Conservation (phyloP, 2,888 invertebrate species). For the Timema cristinae region DNA sequence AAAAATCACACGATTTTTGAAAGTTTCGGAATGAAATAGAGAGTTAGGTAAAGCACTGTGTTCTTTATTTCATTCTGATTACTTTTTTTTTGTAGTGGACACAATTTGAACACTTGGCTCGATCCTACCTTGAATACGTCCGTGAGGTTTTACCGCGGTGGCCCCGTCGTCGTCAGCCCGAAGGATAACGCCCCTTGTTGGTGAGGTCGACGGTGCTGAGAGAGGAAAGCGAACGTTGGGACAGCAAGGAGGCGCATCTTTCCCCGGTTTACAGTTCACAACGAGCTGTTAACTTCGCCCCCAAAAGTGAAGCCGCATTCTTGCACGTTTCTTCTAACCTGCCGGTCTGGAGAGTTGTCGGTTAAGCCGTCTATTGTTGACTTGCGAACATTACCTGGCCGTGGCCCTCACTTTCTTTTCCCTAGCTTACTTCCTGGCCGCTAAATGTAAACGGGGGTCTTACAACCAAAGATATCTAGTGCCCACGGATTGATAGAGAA, state of each 20-base stretch:
- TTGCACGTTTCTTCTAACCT: slow-evolving; percentile 19
- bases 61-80: slow-evolving; percentile 19
- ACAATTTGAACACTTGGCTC: slow-evolving; percentile 22
- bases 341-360: slow-evolving; percentile 5
- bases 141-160: slow-evolving; percentile 15
- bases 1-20: slow-evolving; percentile 22
- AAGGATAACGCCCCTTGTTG: background rate
- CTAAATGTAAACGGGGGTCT: too few species aligned
- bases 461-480: too few species aligned
- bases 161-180: background rate
- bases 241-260: slow-evolving; percentile 14
- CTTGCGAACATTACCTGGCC: too few species aligned
- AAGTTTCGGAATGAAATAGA: slow-evolving; percentile 26
- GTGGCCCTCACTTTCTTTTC: too few species aligned
- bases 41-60: background rate
- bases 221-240: slow-evolving; percentile 21
- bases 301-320: slow-evolving; percentile 21
- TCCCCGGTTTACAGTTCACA: background rate
- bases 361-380: background rate
- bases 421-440: too few species aligned
- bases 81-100: slow-evolving; percentile 15
- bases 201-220: slow-evolving; percentile 10
- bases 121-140: slow-evolving; percentile 26
- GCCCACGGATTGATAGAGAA: too few species aligned
- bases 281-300: background rate